These are phyloP conservation scores for Dioctria rufipes DNA, from an alignment of 2,888 invertebrate species.

Conservation along the genomic window DNA sequence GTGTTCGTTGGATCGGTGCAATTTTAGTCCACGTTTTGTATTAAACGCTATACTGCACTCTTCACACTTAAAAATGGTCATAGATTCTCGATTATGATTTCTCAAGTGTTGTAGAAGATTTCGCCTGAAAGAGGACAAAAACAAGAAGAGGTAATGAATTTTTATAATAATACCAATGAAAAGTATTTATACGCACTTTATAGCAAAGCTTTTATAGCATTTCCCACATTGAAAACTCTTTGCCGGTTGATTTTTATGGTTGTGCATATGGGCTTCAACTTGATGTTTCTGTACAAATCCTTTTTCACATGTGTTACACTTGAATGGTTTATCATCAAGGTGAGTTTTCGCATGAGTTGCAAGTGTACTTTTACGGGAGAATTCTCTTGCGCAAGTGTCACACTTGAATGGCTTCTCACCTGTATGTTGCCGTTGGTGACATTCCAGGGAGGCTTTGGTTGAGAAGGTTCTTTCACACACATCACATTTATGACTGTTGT, in stretches of 20 bases:
- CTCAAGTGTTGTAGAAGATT: constrained; percentile 62
- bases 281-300: constrained; percentile 70
- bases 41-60: constrained; percentile 62
- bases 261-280: constrained; percentile 56
- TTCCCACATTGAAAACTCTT: constrained; percentile 64
- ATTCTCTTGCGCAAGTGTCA: constrained; percentile 56
- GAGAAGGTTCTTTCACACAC: constrained; percentile 57
- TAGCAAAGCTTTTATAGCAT: constrained; percentile 66
- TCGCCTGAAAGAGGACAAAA: constrained; percentile 58
- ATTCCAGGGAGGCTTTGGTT: constrained; percentile 55
- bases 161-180: not conserved
- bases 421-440: constrained; percentile 56
- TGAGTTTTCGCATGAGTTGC: constrained; percentile 57
- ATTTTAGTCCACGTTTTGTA: constrained; percentile 61
- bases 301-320: constrained; percentile 56
- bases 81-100: constrained; percentile 60
- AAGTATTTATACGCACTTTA: constrained; percentile 62
- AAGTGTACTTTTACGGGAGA: constrained; percentile 57
- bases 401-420: constrained; percentile 59
- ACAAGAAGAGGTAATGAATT: too few species aligned
- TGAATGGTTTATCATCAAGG: constrained; percentile 56
- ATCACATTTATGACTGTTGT: constrained; percentile 65
- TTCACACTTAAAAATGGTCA: constrained; percentile 60
- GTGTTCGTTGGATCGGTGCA: constrained; percentile 62
- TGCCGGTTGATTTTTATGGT: constrained; percentile 32